Evolutionary conservation across 2,888 invertebrate genomes (phyloP), one percentile per base, ranked within the genome.

Genomic region (Macrosoma leucophasiata): DNA sequence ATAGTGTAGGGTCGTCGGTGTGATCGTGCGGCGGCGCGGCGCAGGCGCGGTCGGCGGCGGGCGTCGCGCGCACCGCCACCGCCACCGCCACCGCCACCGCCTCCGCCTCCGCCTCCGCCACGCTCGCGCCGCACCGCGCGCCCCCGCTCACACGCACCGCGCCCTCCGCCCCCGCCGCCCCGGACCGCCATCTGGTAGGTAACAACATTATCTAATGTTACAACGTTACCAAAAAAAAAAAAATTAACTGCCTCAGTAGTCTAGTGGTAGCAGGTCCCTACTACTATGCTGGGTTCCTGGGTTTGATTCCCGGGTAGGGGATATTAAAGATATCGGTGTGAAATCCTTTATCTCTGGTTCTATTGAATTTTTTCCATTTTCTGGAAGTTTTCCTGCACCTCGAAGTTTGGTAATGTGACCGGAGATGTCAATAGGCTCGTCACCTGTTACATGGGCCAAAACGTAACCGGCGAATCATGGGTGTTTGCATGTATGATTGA

Each of bases 31-130:
- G 18, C 10, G 62, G 63, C 17, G 26, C 6, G 3, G 38, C 14
- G 14, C 11, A 18, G 22, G 36, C 48, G 32, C 55, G 58, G 46
- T 48, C 51, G 43, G 35, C 35, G 53, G 61, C 62, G 5, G 61
- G 61, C 35, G 58, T 18, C 21, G 65, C 55, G 11, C 37, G 6
- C 8, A 59, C 65, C 35, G 57, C 52, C 36, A 53, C 58, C 3
- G 25, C 8, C 30, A 48, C 46, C 22, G 13, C 39, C 50, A 21
- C 35, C 41, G 42, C 33, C 39, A 31, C 26, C 42, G 5, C 19
- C 29, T 10, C 9, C 23, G 7, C 14, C 19, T 17, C 29, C 36
- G 27, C 43, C 15, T 38, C 38, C 31, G 33, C 35, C n/a, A 33
- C 30, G 11, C 27, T 30, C 49, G 34, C 35, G 32, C 36, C 26